Conservation (phyloP, 37 sponge, comb jelly and placozoan species). For the Chondrilla cf. caribensis region DNA sequence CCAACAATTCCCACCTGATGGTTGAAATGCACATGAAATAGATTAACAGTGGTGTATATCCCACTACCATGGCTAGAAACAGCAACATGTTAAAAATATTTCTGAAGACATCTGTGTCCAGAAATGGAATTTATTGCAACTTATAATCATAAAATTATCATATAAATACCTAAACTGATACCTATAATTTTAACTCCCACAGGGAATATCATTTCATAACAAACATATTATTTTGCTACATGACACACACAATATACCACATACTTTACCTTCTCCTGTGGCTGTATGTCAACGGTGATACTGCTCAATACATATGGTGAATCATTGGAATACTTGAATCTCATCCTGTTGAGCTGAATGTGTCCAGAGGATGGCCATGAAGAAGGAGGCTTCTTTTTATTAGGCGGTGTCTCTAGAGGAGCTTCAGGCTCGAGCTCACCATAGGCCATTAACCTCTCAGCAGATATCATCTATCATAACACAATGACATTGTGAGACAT, state of each 20-base stretch:
- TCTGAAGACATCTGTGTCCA: too few species aligned
- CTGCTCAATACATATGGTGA: neutral
- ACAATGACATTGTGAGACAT: too few species aligned
- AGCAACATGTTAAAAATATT: too few species aligned
- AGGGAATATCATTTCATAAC: too few species aligned
- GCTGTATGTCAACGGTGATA: neutral
- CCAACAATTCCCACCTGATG: slow-evolving; percentile 88
- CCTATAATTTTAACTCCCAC: too few species aligned
- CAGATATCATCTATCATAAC: slow-evolving; percentile 7
- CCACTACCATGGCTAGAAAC: too few species aligned
- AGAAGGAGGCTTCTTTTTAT: neutral
- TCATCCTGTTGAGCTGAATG: neutral
- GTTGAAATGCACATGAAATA: neutral
- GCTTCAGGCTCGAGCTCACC: neutral
- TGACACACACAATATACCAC: too few species aligned
- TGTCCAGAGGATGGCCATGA: neutral
- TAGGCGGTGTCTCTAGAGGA: neutral
- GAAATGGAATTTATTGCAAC: too few species aligned
- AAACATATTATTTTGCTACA: too few species aligned
- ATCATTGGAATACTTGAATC: neutral
- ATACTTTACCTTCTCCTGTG: neutral
- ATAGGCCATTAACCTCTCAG: neutral
- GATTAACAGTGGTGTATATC: too few species aligned
- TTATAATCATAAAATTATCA: too few species aligned
- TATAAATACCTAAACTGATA: too few species aligned